Percentiles rank a stretch among this genome's conserved stretches.
Evolutionary conservation across 2,888 invertebrate species (phyloP).

Genomic region (Magallana nippona): DNA sequence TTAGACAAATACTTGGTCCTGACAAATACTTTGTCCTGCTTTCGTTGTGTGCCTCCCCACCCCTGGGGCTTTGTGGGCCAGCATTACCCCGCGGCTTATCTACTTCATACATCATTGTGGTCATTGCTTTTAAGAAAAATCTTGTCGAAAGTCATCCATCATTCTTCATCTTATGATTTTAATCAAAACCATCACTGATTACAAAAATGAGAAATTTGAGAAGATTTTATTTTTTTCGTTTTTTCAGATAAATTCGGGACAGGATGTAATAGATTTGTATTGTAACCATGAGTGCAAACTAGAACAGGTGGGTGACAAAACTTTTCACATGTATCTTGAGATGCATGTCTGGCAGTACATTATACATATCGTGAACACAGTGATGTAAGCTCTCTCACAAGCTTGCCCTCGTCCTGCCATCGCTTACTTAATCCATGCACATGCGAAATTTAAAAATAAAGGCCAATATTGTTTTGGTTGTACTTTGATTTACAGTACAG

Average conservation of each 20-base stretch:
- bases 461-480: too few species aligned
- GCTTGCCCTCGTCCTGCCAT: too few species aligned
- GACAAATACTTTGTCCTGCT: too few species aligned
- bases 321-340: not conserved
- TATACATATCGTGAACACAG: not conserved
- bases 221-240: not conserved
- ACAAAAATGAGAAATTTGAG: not conserved
- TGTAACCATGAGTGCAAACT: conserved; percentile 31
- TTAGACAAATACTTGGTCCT: too few species aligned
- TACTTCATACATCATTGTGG: conserved; percentile 9
- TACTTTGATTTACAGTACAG: too few species aligned
- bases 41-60: too few species aligned
- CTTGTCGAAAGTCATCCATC: not conserved
- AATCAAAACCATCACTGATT: not conserved
- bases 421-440: too few species aligned
- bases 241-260: conserved; percentile 26
- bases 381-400: not conserved
- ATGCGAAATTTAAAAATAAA: too few species aligned
- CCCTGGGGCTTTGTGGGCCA: too few species aligned
- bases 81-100: too few species aligned
- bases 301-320: not conserved
- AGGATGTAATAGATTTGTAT: conserved; percentile 18
- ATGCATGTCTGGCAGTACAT: not conserved
- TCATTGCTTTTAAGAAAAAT: not conserved
- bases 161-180: not conserved